Percentiles rank a stretch among this genome's conserved stretches.
Evolutionary conservation across 2,888 invertebrate species (phyloP).

Genomic region (Yponomeuta plumbellus): DNA sequence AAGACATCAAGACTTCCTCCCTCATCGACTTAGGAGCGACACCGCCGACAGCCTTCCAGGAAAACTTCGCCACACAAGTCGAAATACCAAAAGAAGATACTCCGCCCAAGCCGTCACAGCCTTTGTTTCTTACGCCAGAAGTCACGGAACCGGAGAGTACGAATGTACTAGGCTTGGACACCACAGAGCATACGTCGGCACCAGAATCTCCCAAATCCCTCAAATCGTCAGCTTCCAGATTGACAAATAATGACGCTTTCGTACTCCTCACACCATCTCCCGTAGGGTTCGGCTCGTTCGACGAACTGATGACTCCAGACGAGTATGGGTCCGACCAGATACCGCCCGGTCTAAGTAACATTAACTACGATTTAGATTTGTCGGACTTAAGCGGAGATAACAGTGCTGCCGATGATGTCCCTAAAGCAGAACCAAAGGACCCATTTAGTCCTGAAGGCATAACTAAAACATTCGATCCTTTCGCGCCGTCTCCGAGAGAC

Average conservation of each 20-base stretch:
- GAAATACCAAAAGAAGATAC: constrained; percentile 14
- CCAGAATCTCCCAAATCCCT: constrained; percentile 48
- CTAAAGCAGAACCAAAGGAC: constrained; percentile 61
- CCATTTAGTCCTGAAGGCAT: constrained; percentile 75
- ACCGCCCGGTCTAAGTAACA: constrained; percentile 79
- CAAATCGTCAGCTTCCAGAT: constrained; percentile 48
- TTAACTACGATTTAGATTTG: constrained; percentile 86
- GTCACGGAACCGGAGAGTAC: constrained; percentile 35
- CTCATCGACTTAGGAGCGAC: constrained; percentile 45
- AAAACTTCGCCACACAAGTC: constrained; percentile 17
- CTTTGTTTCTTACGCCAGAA: neutral
- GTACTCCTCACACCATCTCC: constrained; percentile 75
- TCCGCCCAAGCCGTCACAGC: constrained; percentile 1
- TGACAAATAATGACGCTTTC: neutral
- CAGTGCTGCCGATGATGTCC: constrained; percentile 77
- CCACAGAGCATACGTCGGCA: constrained; percentile 44
- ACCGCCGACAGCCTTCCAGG: constrained; percentile 14
- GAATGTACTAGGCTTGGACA: constrained; percentile 51
- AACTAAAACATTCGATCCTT: constrained; percentile 41
- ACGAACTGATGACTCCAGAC: constrained; percentile 78
- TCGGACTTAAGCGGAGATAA: constrained; percentile 85
- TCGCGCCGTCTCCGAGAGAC: constrained; percentile 27
- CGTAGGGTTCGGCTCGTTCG: constrained; percentile 72
- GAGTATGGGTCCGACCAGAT: constrained; percentile 73
- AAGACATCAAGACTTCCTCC: constrained; percentile 38